Evolutionary conservation across 1,140 invertebrate species (phyloP), one percentile per base, ranked within the genome.

Genomic region (Cydia pomonella): DNA sequence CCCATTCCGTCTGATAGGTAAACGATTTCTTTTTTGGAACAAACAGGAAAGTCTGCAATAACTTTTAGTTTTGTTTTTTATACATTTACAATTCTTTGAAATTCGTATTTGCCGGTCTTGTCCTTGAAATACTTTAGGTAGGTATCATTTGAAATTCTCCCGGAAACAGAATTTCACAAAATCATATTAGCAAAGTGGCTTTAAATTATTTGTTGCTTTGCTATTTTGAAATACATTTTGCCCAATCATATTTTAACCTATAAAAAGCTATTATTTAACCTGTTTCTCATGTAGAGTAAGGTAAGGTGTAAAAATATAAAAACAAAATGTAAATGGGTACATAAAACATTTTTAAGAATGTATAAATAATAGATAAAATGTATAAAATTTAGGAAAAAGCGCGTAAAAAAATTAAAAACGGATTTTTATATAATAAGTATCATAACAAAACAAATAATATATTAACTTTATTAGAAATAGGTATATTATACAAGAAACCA

Each of bases 71-170:
- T n/a, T n/a, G 23, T 59, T 23, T 59, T 12, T 12, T 23, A 59
- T 3, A 59, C 21, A 23, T 59, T 59, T 23, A 59, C 6, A 59
- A 23, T 59, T 59, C 50, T 9, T 59, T 59, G 50, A 59, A 59
- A 59, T 59, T 59, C 18, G 3, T 59, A 21, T 59, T 21, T 50
- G n/a, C 9, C 18, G 50, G 7, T 59, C 21, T 1, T 23, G 21
- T 23, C 53, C 53, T 59, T 59, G 53, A 23, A 59, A 59, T 59
- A 59, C 10, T 59, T 59, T 59, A 23, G 18, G 47, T 50, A 53
- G n/a, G 50, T 18, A 53, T 53, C 50, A 12, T 12, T 1, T 59
- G n/a, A 59, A 59, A 23, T 23, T 59, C n/a, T 23, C 41, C 53
- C 21, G 21, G 53, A 59, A 59, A 59, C 21, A 23, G 53, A 9